Conservation (phyloP, 2,888 invertebrate genomes). For the Lasioglossum villosulum region DNA sequence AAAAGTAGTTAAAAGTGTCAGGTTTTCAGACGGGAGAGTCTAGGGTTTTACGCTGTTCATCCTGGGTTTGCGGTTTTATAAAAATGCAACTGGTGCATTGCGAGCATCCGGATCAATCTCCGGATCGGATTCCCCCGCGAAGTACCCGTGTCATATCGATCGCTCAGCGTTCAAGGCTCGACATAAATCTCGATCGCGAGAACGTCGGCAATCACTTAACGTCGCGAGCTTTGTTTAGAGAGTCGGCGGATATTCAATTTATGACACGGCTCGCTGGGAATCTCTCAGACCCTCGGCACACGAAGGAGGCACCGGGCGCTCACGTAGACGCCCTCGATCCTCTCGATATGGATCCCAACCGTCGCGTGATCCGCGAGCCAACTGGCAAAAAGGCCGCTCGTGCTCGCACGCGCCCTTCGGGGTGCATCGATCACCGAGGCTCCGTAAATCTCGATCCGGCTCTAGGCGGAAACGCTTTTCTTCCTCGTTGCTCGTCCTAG, state of each 20-base stretch:
- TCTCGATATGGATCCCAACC: constrained; percentile 13
- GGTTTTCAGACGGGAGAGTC: no score
- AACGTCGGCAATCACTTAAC: constrained; percentile 20
- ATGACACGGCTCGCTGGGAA: constrained; percentile 14
- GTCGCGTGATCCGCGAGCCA: constrained; percentile 27
- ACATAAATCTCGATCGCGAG: constrained; percentile 27
- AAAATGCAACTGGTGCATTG: neutral
- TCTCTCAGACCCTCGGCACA: neutral
- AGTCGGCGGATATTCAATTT: constrained; percentile 16
- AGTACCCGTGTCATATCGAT: neutral
- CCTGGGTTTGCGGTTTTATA: no score
- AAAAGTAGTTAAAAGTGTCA: no score
- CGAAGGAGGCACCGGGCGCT: neutral
- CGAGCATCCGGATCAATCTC: neutral
- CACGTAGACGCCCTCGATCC: neutral
- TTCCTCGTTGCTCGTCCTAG: constrained; percentile 41
- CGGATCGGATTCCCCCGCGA: neutral
- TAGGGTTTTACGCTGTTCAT: no score
- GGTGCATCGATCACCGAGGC: constrained; percentile 51
- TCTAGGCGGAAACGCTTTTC: constrained; percentile 29
- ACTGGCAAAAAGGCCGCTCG: constrained; percentile 13
- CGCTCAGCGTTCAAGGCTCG: neutral
- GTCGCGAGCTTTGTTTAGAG: constrained; percentile 27
- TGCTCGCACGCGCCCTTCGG: constrained; percentile 35
- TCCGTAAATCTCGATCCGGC: constrained; percentile 38